Evolutionary conservation across 2,797 vertebrate species (phyloP).

Genomic region (Trachurus trachurus): DNA sequence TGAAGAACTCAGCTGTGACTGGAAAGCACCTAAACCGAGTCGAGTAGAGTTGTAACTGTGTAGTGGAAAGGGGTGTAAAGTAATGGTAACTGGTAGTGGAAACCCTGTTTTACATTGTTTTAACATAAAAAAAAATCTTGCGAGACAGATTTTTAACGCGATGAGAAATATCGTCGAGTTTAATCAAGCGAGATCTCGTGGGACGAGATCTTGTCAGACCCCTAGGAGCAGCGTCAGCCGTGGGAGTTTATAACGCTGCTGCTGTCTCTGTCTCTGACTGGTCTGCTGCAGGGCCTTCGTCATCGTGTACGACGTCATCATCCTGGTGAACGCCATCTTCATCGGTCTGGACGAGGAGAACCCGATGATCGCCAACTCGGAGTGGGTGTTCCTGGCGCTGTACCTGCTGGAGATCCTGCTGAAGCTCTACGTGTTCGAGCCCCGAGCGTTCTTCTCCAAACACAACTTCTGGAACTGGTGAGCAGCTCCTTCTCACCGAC

Average conservation of each 20-base stretch:
- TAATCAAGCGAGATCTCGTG: too few relatives aligned
- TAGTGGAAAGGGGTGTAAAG: too few relatives aligned
- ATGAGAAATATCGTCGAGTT: too few relatives aligned
- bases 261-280: too few relatives aligned
- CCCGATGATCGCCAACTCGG: conserved; percentile 87
- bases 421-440: conserved; percentile 94
- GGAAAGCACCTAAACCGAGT: too few relatives aligned
- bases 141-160: too few relatives aligned
- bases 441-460: conserved; percentile 88
- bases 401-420: conserved; percentile 93
- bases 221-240: background rate
- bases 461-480: conserved; percentile 97
- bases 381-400: conserved; percentile 92
- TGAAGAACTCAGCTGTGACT: too few relatives aligned
- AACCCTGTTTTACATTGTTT: too few relatives aligned
- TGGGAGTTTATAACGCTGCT: background rate
- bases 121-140: too few relatives aligned
- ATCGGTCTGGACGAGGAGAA: conserved; percentile 93
- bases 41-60: too few relatives aligned
- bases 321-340: conserved; percentile 93
- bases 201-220: too few relatives aligned
- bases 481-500: conserved; percentile 27
- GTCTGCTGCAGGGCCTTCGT: conserved; percentile 87
- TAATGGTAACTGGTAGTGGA: too few relatives aligned
- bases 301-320: conserved; percentile 91